phyloP scores from a whole-genome alignment of 2,888 invertebrate species.

The Callyntrura guangdongensis region DNA sequence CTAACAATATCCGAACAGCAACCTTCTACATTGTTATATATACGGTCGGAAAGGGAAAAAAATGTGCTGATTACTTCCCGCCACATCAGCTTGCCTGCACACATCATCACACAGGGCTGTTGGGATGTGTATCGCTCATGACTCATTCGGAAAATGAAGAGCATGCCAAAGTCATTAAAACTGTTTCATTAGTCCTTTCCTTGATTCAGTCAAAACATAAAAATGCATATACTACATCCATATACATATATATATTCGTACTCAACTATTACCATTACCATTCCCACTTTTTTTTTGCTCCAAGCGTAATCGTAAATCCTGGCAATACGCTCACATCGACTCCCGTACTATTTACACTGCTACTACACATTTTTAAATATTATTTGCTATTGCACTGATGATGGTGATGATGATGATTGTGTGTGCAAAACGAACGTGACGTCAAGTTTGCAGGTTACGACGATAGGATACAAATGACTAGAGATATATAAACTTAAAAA shows the following conservation, averaged over 20 bases:
- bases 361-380: not conserved
- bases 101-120: not conserved
- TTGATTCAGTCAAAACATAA: conserved; percentile 25
- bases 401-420: not conserved
- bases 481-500: conserved; percentile 39
- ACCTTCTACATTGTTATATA: too few species aligned
- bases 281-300: conserved; percentile 1
- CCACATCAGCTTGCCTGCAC: conserved; percentile 8
- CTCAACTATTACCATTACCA: not conserved
- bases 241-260: not conserved
- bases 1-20: too few species aligned
- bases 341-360: not conserved
- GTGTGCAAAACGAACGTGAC: conserved; percentile 21
- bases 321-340: not conserved
- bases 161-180: conserved; percentile 67
- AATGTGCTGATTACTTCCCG: conserved; percentile 66
- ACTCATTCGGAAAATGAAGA: conserved; percentile 61
- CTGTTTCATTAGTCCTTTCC: conserved; percentile 51
- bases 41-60: conserved; percentile 6
- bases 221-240: not conserved
- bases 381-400: conserved; percentile 13
- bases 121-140: conserved; percentile 13
- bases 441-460: conserved; percentile 24
- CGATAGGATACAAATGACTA: conserved; percentile 15
- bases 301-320: conserved; percentile 29